A percentile compares a stretch with the other conserved stretches of the same genome.
Conservation (phyloP, 1,140 invertebrate species). For the Drosophila prosaltans region DNA sequence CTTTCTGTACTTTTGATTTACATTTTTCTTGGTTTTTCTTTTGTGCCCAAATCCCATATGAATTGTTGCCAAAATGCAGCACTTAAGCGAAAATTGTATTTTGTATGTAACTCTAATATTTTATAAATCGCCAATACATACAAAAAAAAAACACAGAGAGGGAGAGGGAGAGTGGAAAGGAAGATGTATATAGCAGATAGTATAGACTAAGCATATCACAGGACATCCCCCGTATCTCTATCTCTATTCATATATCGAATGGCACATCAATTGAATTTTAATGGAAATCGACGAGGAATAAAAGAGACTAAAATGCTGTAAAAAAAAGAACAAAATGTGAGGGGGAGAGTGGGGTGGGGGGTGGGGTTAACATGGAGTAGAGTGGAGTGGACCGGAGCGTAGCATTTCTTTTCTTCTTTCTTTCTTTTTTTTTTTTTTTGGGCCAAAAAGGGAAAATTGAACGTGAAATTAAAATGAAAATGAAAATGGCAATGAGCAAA, state of each 20-base stretch:
- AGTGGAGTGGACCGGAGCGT: too few relatives aligned
- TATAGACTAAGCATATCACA: constrained; percentile 59
- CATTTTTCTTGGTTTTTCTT: background rate
- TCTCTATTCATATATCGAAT: constrained; percentile 36
- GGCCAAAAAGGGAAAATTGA: constrained; percentile 62
- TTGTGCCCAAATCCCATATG: constrained; percentile 61
- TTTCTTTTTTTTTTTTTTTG: constrained; percentile 21
- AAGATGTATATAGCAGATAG: constrained; percentile 48
- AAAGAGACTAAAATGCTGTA: constrained; percentile 78
- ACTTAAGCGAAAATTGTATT: constrained; percentile 77
- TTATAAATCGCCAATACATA: constrained; percentile 64
- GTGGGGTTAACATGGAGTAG: constrained; percentile 13
- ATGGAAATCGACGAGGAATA: constrained; percentile 81
- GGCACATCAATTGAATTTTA: constrained; percentile 79
- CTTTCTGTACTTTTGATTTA: background rate
- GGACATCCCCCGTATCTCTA: constrained; percentile 18
- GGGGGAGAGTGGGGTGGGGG: constrained; percentile 5
- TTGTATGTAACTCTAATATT: constrained; percentile 77
- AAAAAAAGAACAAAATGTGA: constrained; percentile 62
- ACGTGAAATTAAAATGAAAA: constrained; percentile 76
- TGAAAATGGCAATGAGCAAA: constrained; percentile 72
- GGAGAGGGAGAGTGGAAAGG: constrained; percentile 10
- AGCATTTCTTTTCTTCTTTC: background rate
- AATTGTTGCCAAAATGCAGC: constrained; percentile 69
- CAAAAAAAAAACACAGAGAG: constrained; percentile 29